Base-by-base conservation (phyloP, 2,113 vertebrate species). In the Hassar affinis region DNA sequence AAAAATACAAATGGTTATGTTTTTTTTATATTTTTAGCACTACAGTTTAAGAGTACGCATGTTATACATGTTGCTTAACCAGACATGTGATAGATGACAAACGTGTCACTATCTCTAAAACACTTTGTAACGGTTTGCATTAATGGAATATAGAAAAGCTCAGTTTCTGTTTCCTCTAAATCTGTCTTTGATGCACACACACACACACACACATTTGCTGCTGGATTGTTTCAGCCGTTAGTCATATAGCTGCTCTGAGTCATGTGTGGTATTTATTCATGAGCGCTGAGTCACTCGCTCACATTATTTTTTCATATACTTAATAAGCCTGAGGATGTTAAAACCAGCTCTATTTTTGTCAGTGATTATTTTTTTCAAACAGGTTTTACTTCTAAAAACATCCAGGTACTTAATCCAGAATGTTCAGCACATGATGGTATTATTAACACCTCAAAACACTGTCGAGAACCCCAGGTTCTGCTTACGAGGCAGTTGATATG, bases 171-270 rank as follows among this genome's bases (percentile, higher is more conserved):
- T 76, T 76, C 27, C 47, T 76, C 3, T 35, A 33, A 54, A 52
- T 51, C 25, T 5, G 8, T 22, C 27, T 76, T 56, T 33, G 51
- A 35, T 56, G 74, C 30, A 35, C 71, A 74, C 27, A 76, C 38
- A 42, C 38, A 42, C 38, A 42, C 38, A 42, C 38, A 42, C 38
- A 42, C 38, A 42, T 6, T 30, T 76, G 51, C 74, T 78, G 82
- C 77, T 79, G 47, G 57, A 77, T 11, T 54, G 51, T 25, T n/a
- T 25, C 22, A 56, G 78, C 80, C 76, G 47, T 84, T 84, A 85
- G 86, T 87, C 85, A 84, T 85, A 25, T 86, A 79, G 86, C 61
- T 84, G 85, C n/a, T 47, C 42, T 92, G 86, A 92, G 85, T 91
- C 89, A 88, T 64, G 78, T 68, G 79, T 84, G 78, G 61, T 84